These are phyloP conservation scores for Sebastes elongatus DNA, from an alignment of 2,797 vertebrate species.

Conservation along the genomic window DNA sequence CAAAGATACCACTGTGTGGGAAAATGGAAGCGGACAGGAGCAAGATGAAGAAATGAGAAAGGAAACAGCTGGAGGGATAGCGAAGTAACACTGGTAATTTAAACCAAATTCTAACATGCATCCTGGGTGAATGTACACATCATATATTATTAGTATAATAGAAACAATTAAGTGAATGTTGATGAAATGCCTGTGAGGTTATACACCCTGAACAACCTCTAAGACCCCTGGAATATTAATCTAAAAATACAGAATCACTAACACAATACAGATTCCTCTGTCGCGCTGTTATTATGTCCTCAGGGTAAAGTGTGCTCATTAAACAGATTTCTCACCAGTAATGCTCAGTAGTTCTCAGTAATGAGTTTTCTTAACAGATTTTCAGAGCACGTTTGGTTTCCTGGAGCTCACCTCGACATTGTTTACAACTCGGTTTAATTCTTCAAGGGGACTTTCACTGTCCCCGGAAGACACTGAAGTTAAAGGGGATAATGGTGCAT, in stretches of 20 bases:
- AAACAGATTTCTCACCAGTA: slow-evolving; percentile 42
- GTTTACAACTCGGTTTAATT: slow-evolving; percentile 40
- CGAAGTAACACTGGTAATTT: neutral
- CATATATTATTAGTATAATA: neutral
- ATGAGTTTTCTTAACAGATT: slow-evolving; percentile 71
- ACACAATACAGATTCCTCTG: slow-evolving; percentile 42
- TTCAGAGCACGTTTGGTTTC: slow-evolving; percentile 20
- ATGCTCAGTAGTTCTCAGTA: slow-evolving; percentile 55
- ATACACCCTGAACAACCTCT: slow-evolving; percentile 31
- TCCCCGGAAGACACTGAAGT: slow-evolving; percentile 1
- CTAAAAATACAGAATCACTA: slow-evolving; percentile 61
- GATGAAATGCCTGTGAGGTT: slow-evolving; percentile 26
- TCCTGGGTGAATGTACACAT: neutral
- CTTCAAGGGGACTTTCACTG: slow-evolving; percentile 28
- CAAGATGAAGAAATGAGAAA: slow-evolving; percentile 32
- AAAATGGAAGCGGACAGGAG: slow-evolving; percentile 36
- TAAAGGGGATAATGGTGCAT: slow-evolving; percentile 12
- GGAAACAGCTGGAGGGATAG: neutral
- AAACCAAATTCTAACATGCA: neutral
- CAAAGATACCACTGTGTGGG: slow-evolving; percentile 31
- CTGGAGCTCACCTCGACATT: slow-evolving; percentile 28
- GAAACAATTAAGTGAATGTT: slow-evolving; percentile 20
- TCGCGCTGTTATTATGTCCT: slow-evolving; percentile 51
- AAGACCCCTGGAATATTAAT: slow-evolving; percentile 55
- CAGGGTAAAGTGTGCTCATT: slow-evolving; percentile 48